Base-by-base conservation (phyloP, 2,797 vertebrate species). In the Peromyscus attwateri region DNA sequence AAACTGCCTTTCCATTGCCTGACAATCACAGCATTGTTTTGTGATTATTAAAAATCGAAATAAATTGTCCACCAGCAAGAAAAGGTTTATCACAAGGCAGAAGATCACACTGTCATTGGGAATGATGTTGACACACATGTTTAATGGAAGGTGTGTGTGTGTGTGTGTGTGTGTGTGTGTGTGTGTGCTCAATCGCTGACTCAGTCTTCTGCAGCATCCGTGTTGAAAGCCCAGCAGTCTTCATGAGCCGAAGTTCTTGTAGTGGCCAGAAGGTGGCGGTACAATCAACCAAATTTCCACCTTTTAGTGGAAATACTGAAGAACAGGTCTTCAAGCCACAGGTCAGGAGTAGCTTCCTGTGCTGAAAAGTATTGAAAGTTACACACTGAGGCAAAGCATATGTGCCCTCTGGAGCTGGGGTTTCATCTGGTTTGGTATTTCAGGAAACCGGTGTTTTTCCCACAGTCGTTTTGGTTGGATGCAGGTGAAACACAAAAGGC, bases 231-330 rank as follows among this genome's bases (percentile, higher is more conserved):
- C 77, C 49, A 94, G 64, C 75, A 64, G 3, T 57, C 49, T 43
- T 64, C 94, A 0, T 77, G 73, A 97, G n/a, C 76, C 97, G 94
- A 93, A 93, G 87, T 96, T 97, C 96, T 92, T 81, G 25, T 57
- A 92, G 93, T 76, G 77, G 94, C 98, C 98, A 98, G 97, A 97
- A 98, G 98, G 95, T 98, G 98, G 98, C 98, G 98, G 96, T 96
- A 98, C 97, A 98, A 98, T 92, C 97, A 98, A 90, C 81, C 60
- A 37, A 96, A 96, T 97, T 79, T 3, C 96, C 95, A 90, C 62
- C 83, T 83, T 95, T 77, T 4, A 57, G 77, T 43, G 21, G 75
- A 80, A 95, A 94, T 83, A 21, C 16, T 55, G 64, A 95, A 96
- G 82, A 60, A 87, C 91, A 96, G 19, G 57, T 68, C 21, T 64